Conservation (phyloP, 2,797 vertebrate species). For the Gambelia wislizenii region DNA sequence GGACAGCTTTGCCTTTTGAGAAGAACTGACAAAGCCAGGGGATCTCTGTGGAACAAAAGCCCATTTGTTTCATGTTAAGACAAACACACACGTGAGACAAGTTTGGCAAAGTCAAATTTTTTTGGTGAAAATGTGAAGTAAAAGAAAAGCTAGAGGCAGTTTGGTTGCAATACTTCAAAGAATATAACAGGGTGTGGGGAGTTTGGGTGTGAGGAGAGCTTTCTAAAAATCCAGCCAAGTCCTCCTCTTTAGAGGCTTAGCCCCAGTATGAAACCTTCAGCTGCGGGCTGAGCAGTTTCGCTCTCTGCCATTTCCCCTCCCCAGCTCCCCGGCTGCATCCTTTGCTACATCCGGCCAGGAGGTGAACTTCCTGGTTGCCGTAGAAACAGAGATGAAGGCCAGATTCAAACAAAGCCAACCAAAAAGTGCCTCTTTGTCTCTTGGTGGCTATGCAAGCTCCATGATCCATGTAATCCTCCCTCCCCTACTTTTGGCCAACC, state of each 20-base stretch:
- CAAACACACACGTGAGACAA: background rate
- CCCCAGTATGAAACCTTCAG: slow-evolving; percentile 14
- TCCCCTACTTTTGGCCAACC: accelerated
- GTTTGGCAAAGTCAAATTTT: background rate
- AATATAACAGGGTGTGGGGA: background rate
- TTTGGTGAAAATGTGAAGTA: background rate
- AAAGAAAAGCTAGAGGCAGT: background rate
- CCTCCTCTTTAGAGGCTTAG: background rate
- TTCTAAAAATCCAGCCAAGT: background rate
- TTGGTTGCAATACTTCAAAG: background rate
- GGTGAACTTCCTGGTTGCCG: slow-evolving; percentile 57
- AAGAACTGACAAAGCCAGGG: slow-evolving; percentile 5
- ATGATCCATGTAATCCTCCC: background rate
- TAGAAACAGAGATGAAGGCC: slow-evolving; percentile 68
- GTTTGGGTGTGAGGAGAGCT: background rate
- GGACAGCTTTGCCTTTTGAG: slow-evolving; percentile 12
- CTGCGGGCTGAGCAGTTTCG: slow-evolving; percentile 15
- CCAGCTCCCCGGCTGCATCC: slow-evolving; percentile 6
- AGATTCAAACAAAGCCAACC: slow-evolving; percentile 53
- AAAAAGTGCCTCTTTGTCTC: slow-evolving; percentile 55
- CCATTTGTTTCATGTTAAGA: slow-evolving; percentile 3
- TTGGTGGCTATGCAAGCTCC: background rate
- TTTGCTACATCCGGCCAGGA: slow-evolving; percentile 44
- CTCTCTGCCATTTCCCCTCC: slow-evolving; percentile 7
- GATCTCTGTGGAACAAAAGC: slow-evolving; percentile 24